Base-by-base conservation (phyloP, 2,888 invertebrate species). In the Bugula neritina region DNA sequence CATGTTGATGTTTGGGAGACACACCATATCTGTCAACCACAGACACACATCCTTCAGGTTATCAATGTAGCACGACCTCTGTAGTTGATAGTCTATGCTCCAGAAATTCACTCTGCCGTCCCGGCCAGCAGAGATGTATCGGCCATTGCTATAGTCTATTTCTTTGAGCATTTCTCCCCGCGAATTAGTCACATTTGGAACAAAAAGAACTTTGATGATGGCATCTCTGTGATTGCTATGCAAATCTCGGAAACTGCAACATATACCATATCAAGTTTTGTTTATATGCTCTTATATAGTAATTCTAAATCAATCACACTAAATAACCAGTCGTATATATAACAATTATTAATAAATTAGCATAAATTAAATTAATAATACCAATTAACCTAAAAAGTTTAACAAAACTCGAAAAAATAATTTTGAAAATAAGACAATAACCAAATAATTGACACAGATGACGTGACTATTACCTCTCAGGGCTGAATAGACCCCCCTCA, bases 21-120 rank as follows among this genome's bases (percentile, higher is more conserved):
- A 88, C 73, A 88, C 89, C 84, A 91, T 86, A 77, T 90, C 90
- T 27, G 91, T 89, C 74, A 92, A 89, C 89, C 90, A 90, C 0
- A 79, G 74, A 52, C 85, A 77, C 17, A 87, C 88, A 72, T 90
- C 87, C 75, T 89, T 71, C 23, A 74, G 73, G 2, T 76, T 75
- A 17, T 76, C 75, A 3, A 75, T 75, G 69, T 74, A 75, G 74
- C 75, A 76, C 5, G 75, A 75, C 54, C 76, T 76, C 57, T 69
- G 74, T 71, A 88, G 86, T n/a, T 87, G 86, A 86, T 91, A 88
- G 77, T 90, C 89, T 23, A 90, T 83, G 0, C 90, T 88, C 92
- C 92, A 92, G 84, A 91, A 90, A 81, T 90, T 90, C 76, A 92
- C 87, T 77, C 87, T 85, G 0, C 92, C 92, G 79, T 92, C 92